Evolutionary conservation across 2,797 vertebrate genomes (phyloP).

Genomic region (Cercopithecus petaurista): DNA sequence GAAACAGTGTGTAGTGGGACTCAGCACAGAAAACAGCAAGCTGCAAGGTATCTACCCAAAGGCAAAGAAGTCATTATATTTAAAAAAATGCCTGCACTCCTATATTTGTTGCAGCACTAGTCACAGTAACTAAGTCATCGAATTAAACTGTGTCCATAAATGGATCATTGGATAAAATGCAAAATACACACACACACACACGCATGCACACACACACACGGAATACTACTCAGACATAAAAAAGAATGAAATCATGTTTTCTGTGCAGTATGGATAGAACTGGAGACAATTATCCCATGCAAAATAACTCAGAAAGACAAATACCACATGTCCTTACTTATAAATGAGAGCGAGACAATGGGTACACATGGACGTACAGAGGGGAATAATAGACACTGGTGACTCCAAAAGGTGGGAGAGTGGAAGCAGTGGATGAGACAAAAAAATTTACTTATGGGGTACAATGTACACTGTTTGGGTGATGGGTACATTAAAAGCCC

Average conservation of each 20-base stretch:
- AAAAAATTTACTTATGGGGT: background rate
- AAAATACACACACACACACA: background rate
- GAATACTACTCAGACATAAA: background rate
- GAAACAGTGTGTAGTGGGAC: background rate
- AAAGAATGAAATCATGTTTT: background rate
- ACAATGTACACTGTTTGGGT: background rate
- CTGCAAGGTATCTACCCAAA: background rate
- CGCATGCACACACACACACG: too few relatives aligned
- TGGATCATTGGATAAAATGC: background rate
- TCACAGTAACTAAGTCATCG: background rate
- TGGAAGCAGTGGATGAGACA: background rate
- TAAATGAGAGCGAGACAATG: background rate
- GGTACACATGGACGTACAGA: background rate
- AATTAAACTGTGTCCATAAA: background rate
- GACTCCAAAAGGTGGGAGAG: background rate
- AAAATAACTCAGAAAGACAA: background rate
- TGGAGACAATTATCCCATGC: background rate
- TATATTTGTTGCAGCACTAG: background rate
- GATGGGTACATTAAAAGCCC: background rate
- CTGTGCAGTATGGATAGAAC: background rate
- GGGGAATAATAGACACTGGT: background rate
- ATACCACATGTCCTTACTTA: background rate
- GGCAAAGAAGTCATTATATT: background rate
- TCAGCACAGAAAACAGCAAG: background rate
- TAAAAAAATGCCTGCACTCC: background rate